Evolutionary conservation across 2,797 vertebrate species (phyloP).

Genomic region (Mareca strepera): DNA sequence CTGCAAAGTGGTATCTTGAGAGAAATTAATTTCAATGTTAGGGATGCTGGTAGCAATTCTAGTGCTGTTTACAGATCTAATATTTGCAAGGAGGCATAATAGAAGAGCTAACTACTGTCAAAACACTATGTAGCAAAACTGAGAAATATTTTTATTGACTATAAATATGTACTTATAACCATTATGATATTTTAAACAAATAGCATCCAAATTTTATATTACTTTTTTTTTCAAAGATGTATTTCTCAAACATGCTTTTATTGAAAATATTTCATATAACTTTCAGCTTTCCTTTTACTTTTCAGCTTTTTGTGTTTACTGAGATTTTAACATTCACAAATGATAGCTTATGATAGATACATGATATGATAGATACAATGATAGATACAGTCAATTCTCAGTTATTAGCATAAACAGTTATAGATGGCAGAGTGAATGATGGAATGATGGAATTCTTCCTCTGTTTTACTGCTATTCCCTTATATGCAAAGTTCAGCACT

Average conservation of each 20-base stretch:
- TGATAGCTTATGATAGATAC: neutral
- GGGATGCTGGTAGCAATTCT: neutral
- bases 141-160: neutral
- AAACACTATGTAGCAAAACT: neutral
- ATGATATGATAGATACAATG: no score
- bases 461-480: neutral
- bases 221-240: neutral
- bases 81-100: neutral
- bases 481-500: neutral
- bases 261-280: neutral
- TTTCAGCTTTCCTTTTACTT: neutral
- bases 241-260: neutral
- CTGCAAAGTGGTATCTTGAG: neutral
- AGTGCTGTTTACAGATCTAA: neutral
- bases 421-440: neutral
- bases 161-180: neutral
- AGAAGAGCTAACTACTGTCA: neutral
- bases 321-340: neutral
- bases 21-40: neutral
- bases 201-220: neutral
- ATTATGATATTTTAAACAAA: neutral
- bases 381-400: neutral
- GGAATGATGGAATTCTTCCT: neutral
- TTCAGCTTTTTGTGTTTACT: neutral
- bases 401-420: neutral